phyloP scores from a whole-genome alignment of 2,113 vertebrate species.

The Spheniscus mendiculus region DNA sequence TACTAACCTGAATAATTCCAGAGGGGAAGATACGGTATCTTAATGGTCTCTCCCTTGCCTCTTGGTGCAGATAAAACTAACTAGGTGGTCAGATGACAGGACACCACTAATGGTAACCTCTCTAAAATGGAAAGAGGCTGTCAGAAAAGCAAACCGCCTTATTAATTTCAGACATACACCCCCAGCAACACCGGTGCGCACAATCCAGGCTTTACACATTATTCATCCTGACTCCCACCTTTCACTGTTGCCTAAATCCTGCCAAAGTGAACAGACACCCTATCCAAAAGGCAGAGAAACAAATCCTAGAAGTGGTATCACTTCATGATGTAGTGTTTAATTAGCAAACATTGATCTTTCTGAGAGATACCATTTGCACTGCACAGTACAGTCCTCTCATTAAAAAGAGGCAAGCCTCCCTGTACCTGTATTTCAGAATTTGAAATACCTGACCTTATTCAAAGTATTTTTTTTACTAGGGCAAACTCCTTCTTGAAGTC shows the following conservation, averaged over 20 bases:
- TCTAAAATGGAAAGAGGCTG: neutral
- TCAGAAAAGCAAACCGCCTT: neutral
- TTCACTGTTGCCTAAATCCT: neutral
- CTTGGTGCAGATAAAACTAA: neutral
- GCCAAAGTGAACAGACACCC: neutral
- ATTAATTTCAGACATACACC: neutral
- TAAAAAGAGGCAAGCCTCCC: neutral
- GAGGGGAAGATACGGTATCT: neutral
- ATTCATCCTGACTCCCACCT: neutral
- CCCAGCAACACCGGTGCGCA: fast-evolving
- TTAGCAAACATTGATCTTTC: neutral
- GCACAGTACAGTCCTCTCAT: neutral
- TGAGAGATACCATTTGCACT: neutral
- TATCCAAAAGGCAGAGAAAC: neutral
- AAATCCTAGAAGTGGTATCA: neutral
- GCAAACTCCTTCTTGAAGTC: neutral
- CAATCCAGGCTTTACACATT: neutral
- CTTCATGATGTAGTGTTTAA: neutral
- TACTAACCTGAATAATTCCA: neutral
- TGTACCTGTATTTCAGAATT: neutral
- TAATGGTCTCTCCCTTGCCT: neutral
- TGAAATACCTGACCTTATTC: neutral
- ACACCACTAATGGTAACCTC: neutral
- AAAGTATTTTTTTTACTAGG: neutral
- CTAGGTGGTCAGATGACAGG: neutral